phyloP scores from a whole-genome alignment of 2,888 invertebrate species.

The Mesochorus sp. region DNA sequence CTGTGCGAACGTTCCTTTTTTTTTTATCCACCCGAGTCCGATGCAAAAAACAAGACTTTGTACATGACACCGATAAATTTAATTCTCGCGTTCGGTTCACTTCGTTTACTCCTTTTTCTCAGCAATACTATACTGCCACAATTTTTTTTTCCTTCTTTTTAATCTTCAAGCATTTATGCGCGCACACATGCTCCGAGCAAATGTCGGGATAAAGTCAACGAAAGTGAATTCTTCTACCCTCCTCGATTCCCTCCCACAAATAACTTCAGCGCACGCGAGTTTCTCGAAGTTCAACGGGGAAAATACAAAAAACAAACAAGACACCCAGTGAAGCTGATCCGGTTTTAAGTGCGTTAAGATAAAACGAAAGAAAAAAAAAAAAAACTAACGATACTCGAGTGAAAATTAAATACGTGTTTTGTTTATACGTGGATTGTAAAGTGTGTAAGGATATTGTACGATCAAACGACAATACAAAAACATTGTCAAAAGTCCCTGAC shows the following conservation, averaged over 20 bases:
- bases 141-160: no score
- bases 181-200: no score
- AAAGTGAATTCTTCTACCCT: no score
- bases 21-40: conserved; percentile 31
- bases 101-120: background rate
- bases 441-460: background rate
- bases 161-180: no score
- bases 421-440: background rate
- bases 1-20: conserved; percentile 36
- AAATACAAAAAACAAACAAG: no score
- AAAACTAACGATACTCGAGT: background rate
- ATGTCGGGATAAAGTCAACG: no score
- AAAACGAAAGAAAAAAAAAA: background rate
- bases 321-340: no score
- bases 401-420: background rate
- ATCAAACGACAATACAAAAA: conserved; percentile 1
- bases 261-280: no score
- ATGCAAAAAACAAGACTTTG: conserved; percentile 43
- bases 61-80: background rate
- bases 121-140: no score
- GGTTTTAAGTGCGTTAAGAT: background rate
- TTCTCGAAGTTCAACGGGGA: no score
- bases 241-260: no score
- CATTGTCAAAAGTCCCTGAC: background rate
- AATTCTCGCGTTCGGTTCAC: background rate